These are phyloP conservation scores for Malaclemys terrapin DNA, from an alignment of 2,113 vertebrate species.

Conservation along the genomic window DNA sequence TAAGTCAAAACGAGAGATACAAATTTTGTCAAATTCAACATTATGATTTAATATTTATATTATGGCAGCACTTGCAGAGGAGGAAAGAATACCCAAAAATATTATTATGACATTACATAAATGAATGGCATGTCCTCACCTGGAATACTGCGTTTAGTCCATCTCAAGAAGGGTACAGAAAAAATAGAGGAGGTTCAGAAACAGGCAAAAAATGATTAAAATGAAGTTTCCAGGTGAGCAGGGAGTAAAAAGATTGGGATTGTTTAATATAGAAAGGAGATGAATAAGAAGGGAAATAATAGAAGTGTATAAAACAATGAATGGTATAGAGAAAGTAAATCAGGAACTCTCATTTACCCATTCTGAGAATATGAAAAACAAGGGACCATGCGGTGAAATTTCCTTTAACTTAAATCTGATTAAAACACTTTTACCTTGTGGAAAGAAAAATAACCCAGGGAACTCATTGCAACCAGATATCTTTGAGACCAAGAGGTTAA, in stretches of 20 bases:
- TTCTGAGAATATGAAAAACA: not conserved
- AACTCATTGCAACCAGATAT: not conserved
- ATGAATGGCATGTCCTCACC: not conserved
- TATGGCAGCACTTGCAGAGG: not conserved
- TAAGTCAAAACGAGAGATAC: constrained; percentile 64
- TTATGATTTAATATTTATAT: constrained; percentile 48
- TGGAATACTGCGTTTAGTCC: not conserved
- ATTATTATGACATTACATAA: constrained; percentile 10
- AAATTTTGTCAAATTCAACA: constrained; percentile 61
- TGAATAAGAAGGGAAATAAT: not conserved
- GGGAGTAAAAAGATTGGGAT: not conserved
- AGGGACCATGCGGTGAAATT: fast-evolving
- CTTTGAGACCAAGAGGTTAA: not conserved
- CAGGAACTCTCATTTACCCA: not conserved
- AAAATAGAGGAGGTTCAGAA: constrained; percentile 39
- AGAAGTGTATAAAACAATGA: not conserved
- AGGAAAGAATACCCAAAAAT: constrained; percentile 20
- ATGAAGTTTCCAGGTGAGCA: not conserved
- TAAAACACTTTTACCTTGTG: not conserved
- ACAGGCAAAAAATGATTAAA: not conserved
- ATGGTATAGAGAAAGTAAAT: not conserved
- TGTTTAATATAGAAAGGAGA: not conserved
- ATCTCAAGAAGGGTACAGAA: not conserved
- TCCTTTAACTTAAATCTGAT: not conserved
- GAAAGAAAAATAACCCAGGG: not conserved